Evolutionary conservation across 2,797 vertebrate genomes (phyloP), one percentile per base, ranked within the genome.

Genomic region (Sciurus carolinensis): DNA sequence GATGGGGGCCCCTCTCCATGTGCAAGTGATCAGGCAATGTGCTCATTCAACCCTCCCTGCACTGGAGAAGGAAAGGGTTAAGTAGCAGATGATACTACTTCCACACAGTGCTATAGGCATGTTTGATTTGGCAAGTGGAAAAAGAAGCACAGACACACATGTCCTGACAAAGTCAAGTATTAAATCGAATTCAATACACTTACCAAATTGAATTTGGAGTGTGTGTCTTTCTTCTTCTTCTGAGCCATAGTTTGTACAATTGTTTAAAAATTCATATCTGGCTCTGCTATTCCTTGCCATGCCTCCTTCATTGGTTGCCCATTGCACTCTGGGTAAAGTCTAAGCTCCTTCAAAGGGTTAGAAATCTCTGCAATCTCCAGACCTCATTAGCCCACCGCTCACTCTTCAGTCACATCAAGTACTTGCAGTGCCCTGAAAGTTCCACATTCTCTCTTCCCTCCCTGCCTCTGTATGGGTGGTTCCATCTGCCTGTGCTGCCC

Each of bases 91-190:
- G 95, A 87, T 97, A 88, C 97, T 96, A 83, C 94, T 97, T 96
- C 90, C 85, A 73, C 76, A 94, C 62, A 95, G 96, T 62, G 92
- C 97, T 95, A 96, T 97, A 90, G 98, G 97, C 97, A 81, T 80
- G 91, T 98, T 98, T 98, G 77, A 95, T 95, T 98, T 98, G 92
- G 92, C 96, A 98, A 87, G 36, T 52, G 50, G 87, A 91, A 97
- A 97, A 96, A 96, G 96, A 80, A 96, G 79, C 82, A 92, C 75
- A 92, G 88, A 91, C 97, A 96, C 96, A 97, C 97, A 95, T 98
- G 98, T 96, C 97, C 72, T 93, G 97, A 98, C 98, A 98, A 95
- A 97, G 96, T 90, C 95, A 97, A 97, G 42, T 98, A 98, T 97
- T 94, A 96, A 96, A 95, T 62, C 12, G 90, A 97, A 90, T 96